Base-by-base conservation (phyloP, 2,797 vertebrate genomes). In the Prionace glauca region DNA sequence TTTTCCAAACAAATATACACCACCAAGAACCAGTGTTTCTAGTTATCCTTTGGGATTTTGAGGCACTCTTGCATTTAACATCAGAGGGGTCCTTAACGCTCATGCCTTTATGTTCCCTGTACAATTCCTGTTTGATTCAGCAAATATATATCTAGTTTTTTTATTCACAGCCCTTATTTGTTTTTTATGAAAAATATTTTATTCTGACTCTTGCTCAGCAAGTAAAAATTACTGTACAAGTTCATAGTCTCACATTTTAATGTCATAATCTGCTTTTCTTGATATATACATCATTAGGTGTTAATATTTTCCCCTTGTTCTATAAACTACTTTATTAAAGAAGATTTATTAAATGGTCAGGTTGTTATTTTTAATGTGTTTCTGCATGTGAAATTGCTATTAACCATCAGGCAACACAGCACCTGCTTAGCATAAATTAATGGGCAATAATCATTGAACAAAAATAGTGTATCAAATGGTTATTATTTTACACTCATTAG, bases 401-500 rank as follows among this genome's bases (percentile, higher is more conserved):
- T 77, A 95, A 74, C 45, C 18, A 60, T 18, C 20, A 36, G 16
- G 9, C 14, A 56, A 69, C 12, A 14, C 45, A 74, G 71, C 93
- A 95, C 93, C 5, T 32, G 93, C 77, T 94, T 74, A 50, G 71
- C 45, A 56, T 77, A 94, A 77, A 94, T 74, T 74, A 26, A 56
- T 72, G 41, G 71, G 32, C 24, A 74, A 41, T 45, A 94, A 56
- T 94, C 45, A 50, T n/a, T 95, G 93, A 74, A 72, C 45, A 77
- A 95, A 95, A 32, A 32, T 65, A 65, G 41, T 95, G 36, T 26
- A 95, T 95, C 71, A 74, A 95, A 56, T 95, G 71, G 71, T 56
- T 29, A 77, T 95, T 95, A 95, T 77, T 95, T 94, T 95, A 12
- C 16, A 20, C 93, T 77, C 71, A 94, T 74, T 94, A 95, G 14